Percentiles rank a stretch among this genome's conserved stretches.
Conservation (phyloP, 2,113 vertebrate species). For the Petaurus breviceps region DNA sequence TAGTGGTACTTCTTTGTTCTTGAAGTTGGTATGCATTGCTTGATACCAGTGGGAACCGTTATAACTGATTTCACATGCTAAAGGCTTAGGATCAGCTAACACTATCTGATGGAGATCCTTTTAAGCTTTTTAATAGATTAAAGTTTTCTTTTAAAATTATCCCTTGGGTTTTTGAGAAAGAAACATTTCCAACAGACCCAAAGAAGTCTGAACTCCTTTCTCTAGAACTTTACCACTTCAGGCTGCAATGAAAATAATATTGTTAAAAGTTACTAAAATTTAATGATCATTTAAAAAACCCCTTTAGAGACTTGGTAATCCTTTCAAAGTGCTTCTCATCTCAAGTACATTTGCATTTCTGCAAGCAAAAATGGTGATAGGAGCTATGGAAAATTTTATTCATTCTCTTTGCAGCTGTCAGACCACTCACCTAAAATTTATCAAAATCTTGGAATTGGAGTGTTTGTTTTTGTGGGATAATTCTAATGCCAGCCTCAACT, state of each 20-base stretch:
- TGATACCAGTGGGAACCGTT: slow-evolving; percentile 15
- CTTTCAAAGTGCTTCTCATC: slow-evolving; percentile 32
- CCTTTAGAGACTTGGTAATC: slow-evolving; percentile 2
- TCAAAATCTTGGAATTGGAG: slow-evolving; percentile 63
- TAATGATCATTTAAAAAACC: slow-evolving; percentile 31
- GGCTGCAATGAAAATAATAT: slow-evolving; percentile 20
- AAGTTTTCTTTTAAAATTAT: not conserved
- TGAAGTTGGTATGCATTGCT: slow-evolving; percentile 20
- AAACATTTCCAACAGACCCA: slow-evolving; percentile 36
- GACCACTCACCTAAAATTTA: slow-evolving; percentile 59
- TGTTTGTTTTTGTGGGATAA: slow-evolving; percentile 56
- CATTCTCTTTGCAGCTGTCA: slow-evolving; percentile 61
- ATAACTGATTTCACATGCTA: slow-evolving; percentile 44
- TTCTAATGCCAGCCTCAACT: slow-evolving; percentile 50
- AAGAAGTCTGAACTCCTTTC: slow-evolving; percentile 6
- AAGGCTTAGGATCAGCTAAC: not conserved
- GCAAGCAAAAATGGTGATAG: slow-evolving; percentile 9
- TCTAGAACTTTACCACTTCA: slow-evolving; percentile 24
- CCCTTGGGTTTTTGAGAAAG: slow-evolving; percentile 45
- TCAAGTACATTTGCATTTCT: slow-evolving; percentile 40
- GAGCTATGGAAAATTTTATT: slow-evolving; percentile 66
- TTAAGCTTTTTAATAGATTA: slow-evolving; percentile 34
- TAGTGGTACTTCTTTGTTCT: slow-evolving; percentile 50
- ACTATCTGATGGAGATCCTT: slow-evolving; percentile 14
- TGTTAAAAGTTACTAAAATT: slow-evolving; percentile 45